phyloP scores from a whole-genome alignment of 2,797 vertebrate species.

The Hylomyscus alleni region DNA sequence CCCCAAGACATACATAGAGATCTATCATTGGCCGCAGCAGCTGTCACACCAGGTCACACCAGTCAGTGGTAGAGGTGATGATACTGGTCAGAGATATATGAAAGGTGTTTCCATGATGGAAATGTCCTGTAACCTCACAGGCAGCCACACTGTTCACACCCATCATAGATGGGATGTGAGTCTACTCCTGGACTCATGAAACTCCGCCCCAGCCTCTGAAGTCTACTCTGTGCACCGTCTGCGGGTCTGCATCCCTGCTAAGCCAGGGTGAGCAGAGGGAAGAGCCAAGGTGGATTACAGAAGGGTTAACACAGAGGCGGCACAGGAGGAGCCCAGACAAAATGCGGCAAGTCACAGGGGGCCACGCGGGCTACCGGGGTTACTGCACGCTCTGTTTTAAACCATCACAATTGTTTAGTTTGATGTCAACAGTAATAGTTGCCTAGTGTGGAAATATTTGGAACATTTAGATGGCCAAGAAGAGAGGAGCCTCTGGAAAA shows the following conservation, averaged over 20 bases:
- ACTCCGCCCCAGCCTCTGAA: neutral
- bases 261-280: neutral
- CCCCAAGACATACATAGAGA: neutral
- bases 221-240: neutral
- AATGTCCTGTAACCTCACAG: neutral
- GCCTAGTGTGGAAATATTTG: neutral
- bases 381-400: neutral
- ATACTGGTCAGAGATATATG: neutral
- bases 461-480: neutral
- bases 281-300: neutral
- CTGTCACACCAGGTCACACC: neutral
- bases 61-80: neutral
- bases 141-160: neutral
- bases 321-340: neutral
- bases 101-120: neutral
- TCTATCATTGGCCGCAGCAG: neutral
- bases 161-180: neutral
- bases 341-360: neutral
- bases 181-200: neutral
- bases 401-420: neutral
- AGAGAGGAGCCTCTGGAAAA: neutral
- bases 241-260: neutral
- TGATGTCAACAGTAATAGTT: neutral
- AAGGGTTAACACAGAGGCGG: neutral
- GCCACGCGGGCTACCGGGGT: neutral